Conservation (phyloP, 2,113 vertebrate species). For the Megalops atlanticus region DNA sequence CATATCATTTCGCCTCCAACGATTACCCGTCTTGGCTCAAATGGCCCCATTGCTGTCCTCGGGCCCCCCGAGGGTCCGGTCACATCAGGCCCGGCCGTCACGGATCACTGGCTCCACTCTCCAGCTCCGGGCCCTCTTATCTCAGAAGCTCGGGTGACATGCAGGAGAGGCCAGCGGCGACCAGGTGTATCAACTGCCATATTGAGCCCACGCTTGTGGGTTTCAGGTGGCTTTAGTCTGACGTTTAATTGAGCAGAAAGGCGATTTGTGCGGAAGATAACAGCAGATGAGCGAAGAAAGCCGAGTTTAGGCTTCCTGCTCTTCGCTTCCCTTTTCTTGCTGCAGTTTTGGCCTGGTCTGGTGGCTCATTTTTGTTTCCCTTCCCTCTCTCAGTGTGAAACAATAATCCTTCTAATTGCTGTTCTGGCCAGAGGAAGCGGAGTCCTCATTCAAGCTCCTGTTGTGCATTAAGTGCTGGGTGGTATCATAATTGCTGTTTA, state of each 20-base stretch:
- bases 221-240: too few relatives aligned
- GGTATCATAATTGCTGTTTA: not conserved
- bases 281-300: not conserved
- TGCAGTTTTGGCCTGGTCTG: not conserved
- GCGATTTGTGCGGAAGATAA: not conserved
- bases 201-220: too few relatives aligned
- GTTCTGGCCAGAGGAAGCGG: not conserved
- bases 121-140: too few relatives aligned
- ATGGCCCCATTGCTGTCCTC: too few relatives aligned
- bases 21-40: slow-evolving; percentile 20
- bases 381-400: not conserved
- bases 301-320: not conserved
- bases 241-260: not conserved
- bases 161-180: not conserved
- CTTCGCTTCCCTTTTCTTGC: not conserved
- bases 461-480: slow-evolving; percentile 2
- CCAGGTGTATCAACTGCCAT: too few relatives aligned
- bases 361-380: not conserved
- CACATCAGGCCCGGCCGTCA: too few relatives aligned
- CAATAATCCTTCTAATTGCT: not conserved
- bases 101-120: too few relatives aligned
- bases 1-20: slow-evolving; percentile 33
- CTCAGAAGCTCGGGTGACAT: not conserved
- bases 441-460: not conserved
- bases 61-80: too few relatives aligned